Conservation (phyloP, 2,113 vertebrate genomes). For the Pelvicachromis taeniatus region DNA sequence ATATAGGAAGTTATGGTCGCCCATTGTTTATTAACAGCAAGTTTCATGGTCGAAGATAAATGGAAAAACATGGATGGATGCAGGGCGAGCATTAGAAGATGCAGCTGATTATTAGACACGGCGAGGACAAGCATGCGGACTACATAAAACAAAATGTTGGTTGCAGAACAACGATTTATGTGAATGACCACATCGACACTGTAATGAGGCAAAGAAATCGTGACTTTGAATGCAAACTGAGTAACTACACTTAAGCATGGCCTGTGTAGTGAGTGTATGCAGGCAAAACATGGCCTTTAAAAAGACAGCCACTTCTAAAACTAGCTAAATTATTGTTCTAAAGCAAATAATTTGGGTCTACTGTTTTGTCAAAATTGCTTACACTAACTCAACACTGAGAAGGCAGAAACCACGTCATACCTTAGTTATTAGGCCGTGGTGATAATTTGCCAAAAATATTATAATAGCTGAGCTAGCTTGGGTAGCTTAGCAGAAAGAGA, state of each 20-base stretch:
- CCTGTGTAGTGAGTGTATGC: conserved; percentile 18
- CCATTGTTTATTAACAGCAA: not conserved
- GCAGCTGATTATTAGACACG: not conserved
- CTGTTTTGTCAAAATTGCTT: not conserved
- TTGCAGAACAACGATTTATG: not conserved
- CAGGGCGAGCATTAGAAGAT: not conserved
- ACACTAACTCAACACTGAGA: not conserved
- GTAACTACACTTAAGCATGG: conserved; percentile 22
- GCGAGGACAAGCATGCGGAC: not conserved
- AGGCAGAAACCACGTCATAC: not conserved
- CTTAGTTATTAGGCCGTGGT: not conserved
- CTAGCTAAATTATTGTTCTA: not conserved
- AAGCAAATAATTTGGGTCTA: not conserved
- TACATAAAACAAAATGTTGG: not conserved
- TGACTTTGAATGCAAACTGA: not conserved
- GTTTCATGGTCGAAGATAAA: not conserved
- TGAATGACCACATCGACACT: not conserved
- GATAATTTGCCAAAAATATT: not conserved
- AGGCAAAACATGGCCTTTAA: conserved; percentile 69
- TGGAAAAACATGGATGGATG: conserved; percentile 24
- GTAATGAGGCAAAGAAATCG: not conserved
- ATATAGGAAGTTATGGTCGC: not conserved
- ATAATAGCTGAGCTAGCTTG: conserved; percentile 27
- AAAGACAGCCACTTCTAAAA: not conserved
- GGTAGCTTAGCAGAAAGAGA: conserved; percentile 22